Evolutionary conservation across 2,888 invertebrate genomes (phyloP).

Genomic region (Mimachlamys varia): DNA sequence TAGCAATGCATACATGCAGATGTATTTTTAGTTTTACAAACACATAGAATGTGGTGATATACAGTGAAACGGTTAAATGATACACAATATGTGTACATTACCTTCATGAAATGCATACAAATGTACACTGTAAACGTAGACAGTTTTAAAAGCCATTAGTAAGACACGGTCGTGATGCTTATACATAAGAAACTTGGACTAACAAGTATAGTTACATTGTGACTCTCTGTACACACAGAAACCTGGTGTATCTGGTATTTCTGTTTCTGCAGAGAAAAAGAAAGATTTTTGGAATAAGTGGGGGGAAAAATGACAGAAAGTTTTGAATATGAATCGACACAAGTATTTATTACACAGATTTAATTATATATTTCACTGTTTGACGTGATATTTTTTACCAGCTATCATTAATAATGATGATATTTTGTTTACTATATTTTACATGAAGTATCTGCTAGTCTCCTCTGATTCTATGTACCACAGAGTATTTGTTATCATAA

Average conservation of each 20-base stretch:
- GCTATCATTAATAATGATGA: neutral
- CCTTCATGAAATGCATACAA: too few species aligned
- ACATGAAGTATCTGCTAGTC: neutral
- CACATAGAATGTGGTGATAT: too few species aligned
- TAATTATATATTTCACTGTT: slow-evolving; percentile 14
- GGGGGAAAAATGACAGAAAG: neutral
- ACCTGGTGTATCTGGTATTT: neutral
- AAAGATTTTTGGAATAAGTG: neutral
- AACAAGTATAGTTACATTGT: too few species aligned
- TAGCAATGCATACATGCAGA: neutral
- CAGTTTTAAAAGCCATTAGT: too few species aligned
- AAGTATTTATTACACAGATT: neutral
- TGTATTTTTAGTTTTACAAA: neutral
- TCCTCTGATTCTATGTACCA: neutral
- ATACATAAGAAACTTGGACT: too few species aligned
- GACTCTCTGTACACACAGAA: too few species aligned
- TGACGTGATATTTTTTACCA: neutral
- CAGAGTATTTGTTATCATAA: slow-evolving; percentile 11
- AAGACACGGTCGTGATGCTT: too few species aligned
- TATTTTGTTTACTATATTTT: slow-evolving; percentile 30
- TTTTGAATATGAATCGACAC: neutral
- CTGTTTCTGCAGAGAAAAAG: neutral
- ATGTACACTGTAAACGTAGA: too few species aligned
- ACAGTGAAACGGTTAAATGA: too few species aligned
- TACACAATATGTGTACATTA: too few species aligned